Percentiles rank a stretch among this genome's conserved stretches.
These are phyloP conservation scores for Albula goreensis DNA, from an alignment of 2,113 vertebrate species.

Conservation along the genomic window DNA sequence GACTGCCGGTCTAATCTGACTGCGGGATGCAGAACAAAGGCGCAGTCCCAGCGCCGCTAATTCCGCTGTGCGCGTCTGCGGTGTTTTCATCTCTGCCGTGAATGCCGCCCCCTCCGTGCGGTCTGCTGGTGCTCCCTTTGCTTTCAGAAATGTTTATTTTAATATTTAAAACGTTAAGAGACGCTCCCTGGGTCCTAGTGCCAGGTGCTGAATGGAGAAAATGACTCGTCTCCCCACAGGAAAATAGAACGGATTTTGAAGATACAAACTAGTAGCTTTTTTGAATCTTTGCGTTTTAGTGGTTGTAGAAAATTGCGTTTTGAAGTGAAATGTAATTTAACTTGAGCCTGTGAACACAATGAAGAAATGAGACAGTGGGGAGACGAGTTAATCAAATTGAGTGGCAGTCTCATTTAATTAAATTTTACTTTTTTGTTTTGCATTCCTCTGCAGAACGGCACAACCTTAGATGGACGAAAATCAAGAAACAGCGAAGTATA, in stretches of 20 bases:
- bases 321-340: not conserved
- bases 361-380: not conserved
- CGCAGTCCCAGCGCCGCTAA: not conserved
- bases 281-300: no score
- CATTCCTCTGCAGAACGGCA: not conserved
- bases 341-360: not conserved
- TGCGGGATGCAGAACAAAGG: not conserved
- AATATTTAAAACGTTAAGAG: not conserved
- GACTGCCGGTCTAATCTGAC: conserved; percentile 6
- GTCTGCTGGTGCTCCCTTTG: not conserved
- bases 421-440: not conserved
- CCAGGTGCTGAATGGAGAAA: not conserved
- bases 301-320: not conserved
- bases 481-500: not conserved
- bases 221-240: not conserved
- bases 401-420: conserved; percentile 1
- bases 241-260: not conserved
- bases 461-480: not conserved
- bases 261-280: not conserved
- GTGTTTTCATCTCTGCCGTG: not conserved
- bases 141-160: not conserved
- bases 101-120: not conserved
- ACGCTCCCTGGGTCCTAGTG: not conserved
- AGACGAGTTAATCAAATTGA: not conserved
- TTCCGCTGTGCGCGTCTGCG: not conserved